Conservation (phyloP, 2,888 invertebrate species). For the Himalopsyche anomala region DNA sequence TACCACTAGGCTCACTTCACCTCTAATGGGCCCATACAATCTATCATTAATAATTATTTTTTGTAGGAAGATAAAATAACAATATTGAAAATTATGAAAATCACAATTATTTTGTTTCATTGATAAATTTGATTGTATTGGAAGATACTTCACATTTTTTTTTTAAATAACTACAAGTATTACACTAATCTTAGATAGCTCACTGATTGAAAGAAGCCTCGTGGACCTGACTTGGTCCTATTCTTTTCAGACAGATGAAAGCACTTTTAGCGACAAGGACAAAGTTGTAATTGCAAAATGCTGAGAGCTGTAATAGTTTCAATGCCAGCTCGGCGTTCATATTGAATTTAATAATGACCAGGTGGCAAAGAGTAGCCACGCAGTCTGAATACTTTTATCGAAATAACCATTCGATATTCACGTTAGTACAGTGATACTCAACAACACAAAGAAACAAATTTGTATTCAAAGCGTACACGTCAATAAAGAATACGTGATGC, state of each 20-base stretch:
- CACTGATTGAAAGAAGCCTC: not conserved
- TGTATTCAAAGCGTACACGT: not conserved
- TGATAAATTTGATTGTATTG: too few species aligned
- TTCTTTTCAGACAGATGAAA: not conserved
- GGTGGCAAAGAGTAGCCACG: slow-evolving; percentile 3
- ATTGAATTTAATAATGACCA: not conserved
- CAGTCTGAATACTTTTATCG: not conserved
- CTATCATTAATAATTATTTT: too few species aligned
- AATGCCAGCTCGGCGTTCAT: not conserved
- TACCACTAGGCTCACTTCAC: too few species aligned
- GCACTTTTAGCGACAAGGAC: slow-evolving; percentile 3
- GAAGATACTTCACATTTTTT: too few species aligned
- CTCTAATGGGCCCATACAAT: too few species aligned
- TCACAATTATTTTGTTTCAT: too few species aligned
- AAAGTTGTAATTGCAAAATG: slow-evolving; percentile 2
- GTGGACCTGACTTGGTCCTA: not conserved
- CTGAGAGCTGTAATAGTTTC: not conserved
- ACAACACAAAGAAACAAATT: not conserved
- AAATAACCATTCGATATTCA: not conserved
- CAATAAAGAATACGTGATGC: not conserved
- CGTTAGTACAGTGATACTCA: not conserved
- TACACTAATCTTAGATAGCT: too few species aligned
- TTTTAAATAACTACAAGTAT: too few species aligned
- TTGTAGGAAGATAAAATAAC: too few species aligned
- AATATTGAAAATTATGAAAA: too few species aligned